These are phyloP conservation scores for Lasioglossum zephyrum DNA, from an alignment of 2,888 invertebrate genomes.

Conservation along the genomic window DNA sequence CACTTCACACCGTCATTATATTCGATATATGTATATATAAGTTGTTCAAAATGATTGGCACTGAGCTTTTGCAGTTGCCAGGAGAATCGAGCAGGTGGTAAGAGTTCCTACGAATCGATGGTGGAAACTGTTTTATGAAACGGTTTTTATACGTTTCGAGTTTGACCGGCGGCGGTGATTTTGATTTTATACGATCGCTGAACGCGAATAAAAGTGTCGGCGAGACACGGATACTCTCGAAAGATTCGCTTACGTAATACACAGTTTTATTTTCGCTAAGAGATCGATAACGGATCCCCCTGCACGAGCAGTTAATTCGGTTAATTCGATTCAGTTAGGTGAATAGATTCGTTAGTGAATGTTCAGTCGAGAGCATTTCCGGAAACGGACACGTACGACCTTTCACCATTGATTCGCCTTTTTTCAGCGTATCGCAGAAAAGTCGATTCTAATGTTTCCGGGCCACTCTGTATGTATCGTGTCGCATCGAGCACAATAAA, in stretches of 20 bases:
- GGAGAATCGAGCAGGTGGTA: slow-evolving; percentile 10
- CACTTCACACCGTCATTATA: background rate
- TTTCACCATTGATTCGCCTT: background rate
- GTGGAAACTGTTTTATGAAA: background rate
- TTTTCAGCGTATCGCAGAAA: background rate
- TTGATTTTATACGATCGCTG: background rate
- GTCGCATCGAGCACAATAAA: slow-evolving; percentile 4
- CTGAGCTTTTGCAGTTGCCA: background rate
- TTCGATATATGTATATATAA: background rate
- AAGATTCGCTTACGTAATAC: background rate
- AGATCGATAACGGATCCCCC: background rate
- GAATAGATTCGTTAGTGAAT: background rate
- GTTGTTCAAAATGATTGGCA: background rate
- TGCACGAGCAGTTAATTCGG: background rate
- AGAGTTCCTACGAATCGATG: slow-evolving; percentile 7
- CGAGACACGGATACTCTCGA: background rate
- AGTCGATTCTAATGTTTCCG: background rate
- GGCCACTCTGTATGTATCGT: background rate
- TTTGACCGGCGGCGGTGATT: background rate
- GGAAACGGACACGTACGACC: background rate
- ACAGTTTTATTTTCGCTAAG: background rate
- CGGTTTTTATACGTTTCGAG: background rate
- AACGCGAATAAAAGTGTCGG: background rate
- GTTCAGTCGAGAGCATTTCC: background rate
- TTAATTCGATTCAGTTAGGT: background rate